phyloP scores from a whole-genome alignment of 2,797 vertebrate species.

The Alcedo quadribrachys region DNA sequence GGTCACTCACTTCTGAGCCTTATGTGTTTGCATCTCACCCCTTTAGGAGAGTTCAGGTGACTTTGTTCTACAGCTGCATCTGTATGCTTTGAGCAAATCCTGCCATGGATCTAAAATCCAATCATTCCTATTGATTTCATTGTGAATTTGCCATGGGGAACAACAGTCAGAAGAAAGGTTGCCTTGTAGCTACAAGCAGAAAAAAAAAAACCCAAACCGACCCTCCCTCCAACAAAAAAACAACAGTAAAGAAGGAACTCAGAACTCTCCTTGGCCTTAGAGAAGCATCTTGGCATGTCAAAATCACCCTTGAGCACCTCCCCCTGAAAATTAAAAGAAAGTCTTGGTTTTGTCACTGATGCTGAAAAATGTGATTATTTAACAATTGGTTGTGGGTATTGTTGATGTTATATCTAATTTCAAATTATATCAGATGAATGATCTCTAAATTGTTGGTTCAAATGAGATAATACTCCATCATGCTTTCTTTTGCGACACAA shows the following conservation, averaged over 20 bases:
- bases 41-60: neutral
- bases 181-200: neutral
- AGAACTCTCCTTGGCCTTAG: neutral
- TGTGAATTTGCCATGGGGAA: slow-evolving; percentile 40
- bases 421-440: slow-evolving; percentile 47
- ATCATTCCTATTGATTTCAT: slow-evolving; percentile 43
- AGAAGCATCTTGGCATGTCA: neutral
- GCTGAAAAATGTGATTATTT: neutral
- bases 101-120: slow-evolving; percentile 13
- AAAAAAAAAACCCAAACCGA: neutral
- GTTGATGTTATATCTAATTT: slow-evolving; percentile 1
- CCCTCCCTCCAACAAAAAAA: neutral
- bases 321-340: slow-evolving; percentile 8
- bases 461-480: slow-evolving; percentile 20
- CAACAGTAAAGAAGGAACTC: neutral
- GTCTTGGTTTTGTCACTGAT: neutral
- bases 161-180: neutral
- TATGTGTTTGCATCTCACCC: neutral
- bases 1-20: neutral
- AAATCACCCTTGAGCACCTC: neutral
- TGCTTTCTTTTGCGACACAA: slow-evolving; percentile 34
- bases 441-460: slow-evolving; percentile 37
- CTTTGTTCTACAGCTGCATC: slow-evolving; percentile 19
- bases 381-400: neutral
- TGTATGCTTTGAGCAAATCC: slow-evolving; percentile 6